Evolutionary conservation across 2,888 invertebrate genomes (phyloP), one percentile per base, ranked within the genome.

Genomic region (Tenthredo livida): DNA sequence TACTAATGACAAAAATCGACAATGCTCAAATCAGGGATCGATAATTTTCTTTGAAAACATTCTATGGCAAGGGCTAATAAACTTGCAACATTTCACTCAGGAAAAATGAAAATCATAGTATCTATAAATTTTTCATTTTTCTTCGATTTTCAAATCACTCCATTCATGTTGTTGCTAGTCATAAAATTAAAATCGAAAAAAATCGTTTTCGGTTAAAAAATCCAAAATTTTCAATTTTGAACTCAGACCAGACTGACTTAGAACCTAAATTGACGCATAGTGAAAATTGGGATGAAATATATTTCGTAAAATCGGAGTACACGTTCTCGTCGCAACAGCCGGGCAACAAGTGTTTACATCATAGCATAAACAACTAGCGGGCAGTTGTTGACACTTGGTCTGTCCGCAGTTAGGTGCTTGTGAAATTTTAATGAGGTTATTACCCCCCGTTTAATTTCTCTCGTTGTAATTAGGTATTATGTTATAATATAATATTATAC

Each of bases 321-420:
- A 54, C n/a, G 7, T 54, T 54, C 54, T 54, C 54, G 54, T 54
- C n/a, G 54, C 7, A 54, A 54, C 54, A 80, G 58, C n/a, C 40
- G 25, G n/a, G 83, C 67, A 83, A 83, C 83, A 83, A 83, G 83
- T 83, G 83, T 83, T 83, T 83, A 83, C 70, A 83, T 83, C 17
- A 33, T 33, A 83, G 67, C 50, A n/a, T 83, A 83, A 83, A 83
- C 83, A 83, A 80, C 58, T 40, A 61, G 65, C 40, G 83, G 50
- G 47, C 67, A 83, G 83, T 70, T 83, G 83, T 70, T 83, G 83
- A 83, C 83, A 83, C 83, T 61, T 61, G 61, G 85, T 50, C 80
- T 54, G 82, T 83, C 75, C 61, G 33, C 72, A 82, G 37, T 67
- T 77, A 65, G 54, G 67, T 75, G 67, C 54, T 67, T 54, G 50